A percentile compares a stretch with the other conserved stretches of the same genome.
Evolutionary conservation across 2,797 vertebrate genomes (phyloP).

Genomic region (Astyanax mexicanus): DNA sequence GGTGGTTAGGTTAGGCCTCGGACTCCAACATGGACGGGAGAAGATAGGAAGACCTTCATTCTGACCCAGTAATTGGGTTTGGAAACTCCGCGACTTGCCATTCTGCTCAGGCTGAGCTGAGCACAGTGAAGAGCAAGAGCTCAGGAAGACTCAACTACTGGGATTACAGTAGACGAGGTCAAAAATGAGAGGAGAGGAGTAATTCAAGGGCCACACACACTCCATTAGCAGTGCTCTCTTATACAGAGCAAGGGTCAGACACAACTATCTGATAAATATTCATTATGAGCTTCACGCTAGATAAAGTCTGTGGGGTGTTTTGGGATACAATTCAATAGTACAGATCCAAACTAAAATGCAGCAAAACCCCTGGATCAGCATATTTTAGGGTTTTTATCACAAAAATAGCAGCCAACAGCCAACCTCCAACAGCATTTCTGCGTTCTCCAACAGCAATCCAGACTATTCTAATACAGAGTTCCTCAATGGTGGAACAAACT

Average conservation of each 20-base stretch:
- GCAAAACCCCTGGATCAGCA: constrained; percentile 20
- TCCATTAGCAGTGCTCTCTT: constrained; percentile 30
- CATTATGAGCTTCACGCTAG: constrained; percentile 32
- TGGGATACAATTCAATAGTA: constrained; percentile 22
- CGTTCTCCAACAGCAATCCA: no score
- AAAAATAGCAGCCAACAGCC: not conserved
- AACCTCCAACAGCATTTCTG: not conserved
- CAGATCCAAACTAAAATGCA: constrained; percentile 21
- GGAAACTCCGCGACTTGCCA: not conserved
- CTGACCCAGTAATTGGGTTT: constrained; percentile 28
- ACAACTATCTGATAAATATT: constrained; percentile 40
- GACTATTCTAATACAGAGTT: no score
- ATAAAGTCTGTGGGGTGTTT: constrained; percentile 30
- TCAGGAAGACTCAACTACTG: not conserved
- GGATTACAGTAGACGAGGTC: not conserved
- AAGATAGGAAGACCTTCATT: constrained; percentile 1
- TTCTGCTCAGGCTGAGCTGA: not conserved
- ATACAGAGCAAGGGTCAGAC: constrained; percentile 9
- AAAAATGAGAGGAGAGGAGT: constrained; percentile 4
- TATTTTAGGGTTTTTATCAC: not conserved
- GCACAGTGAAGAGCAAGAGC: constrained; percentile 5
- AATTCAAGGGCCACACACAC: constrained; percentile 30
- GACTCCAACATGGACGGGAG: not conserved
- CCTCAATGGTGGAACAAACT: no score
- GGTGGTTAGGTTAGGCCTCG: constrained; percentile 12